Base-by-base conservation (phyloP, 1,140 invertebrate species). In the Latrodectus geometricus region DNA sequence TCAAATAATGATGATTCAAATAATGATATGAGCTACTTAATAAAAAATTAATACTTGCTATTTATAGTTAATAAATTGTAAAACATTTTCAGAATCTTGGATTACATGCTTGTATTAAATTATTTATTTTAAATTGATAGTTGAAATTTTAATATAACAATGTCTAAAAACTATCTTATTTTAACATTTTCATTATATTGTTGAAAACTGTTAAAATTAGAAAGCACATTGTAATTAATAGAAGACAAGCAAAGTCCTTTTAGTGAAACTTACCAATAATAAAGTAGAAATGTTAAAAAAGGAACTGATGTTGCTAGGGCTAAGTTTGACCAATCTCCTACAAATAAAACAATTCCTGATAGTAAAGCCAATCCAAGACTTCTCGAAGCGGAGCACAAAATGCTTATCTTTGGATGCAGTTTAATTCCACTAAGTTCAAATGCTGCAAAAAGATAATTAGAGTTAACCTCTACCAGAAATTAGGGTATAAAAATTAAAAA, bases 251-350 rank as follows among this genome's bases (percentile, higher is more conserved):
- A 56, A 48, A 35, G 14, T 70, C 52, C 23, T 49, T n/a, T n/a
- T n/a, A n/a, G 54, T 56, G 48, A 66, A 52, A 89, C 91, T 92
- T 91, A 94, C 93, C 93, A 96, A 94, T 95, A 95, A 89, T 96
- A 97, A 4, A 95, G 90, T 88, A 96, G 96, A 89, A 97, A 97
- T 0, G 95, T 90, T 52, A 95, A 92, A 90, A 97, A 97, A 4
- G 97, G 96, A 11, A 95, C 90, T 8, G 96, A 96, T 8, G 95
- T 97, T 0, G 95, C 94, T 70, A 97, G 90, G 0, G 95, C 94
- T 14, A 96, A 91, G 74, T 94, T 93, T 73, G 95, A 92, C 95
- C 96, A 97, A 89, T 96, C 94, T 8, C 95, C 91, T 74, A 96
- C 93, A n/a, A 94, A 89, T 89, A 95, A 96, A 9, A 96, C 95